phyloP scores from a whole-genome alignment of 2,888 invertebrate species.

The Hyppa rectilinea region DNA sequence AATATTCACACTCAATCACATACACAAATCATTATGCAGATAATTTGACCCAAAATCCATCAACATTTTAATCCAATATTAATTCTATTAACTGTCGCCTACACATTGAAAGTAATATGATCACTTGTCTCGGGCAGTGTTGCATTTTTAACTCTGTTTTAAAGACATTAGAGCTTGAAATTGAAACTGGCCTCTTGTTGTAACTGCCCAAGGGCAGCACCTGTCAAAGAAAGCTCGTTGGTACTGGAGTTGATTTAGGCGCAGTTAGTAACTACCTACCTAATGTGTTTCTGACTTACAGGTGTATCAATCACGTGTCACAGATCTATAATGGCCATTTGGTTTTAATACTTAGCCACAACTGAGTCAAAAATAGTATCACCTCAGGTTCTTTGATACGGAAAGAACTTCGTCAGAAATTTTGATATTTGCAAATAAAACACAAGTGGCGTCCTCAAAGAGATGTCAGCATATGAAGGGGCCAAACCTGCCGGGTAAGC shows the following conservation, averaged over 20 bases:
- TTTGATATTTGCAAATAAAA: too few species aligned
- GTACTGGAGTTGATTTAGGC: conserved; percentile 25
- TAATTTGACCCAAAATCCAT: conserved; percentile 29
- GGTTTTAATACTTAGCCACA: too few species aligned
- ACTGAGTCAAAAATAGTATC: too few species aligned
- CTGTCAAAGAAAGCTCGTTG: conserved; percentile 43
- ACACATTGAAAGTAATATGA: conserved; percentile 7
- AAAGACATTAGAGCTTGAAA: not conserved
- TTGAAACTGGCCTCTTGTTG: not conserved
- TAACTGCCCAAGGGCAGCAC: conserved; percentile 32
- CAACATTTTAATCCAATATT: conserved; percentile 29
- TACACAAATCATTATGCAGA: conserved; percentile 20
- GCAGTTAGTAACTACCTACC: too few species aligned
- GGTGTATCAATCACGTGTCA: not conserved
- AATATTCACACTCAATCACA: not conserved
- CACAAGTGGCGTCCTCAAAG: too few species aligned
- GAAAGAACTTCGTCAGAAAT: too few species aligned
- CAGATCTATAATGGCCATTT: not conserved
- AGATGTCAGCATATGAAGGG: too few species aligned
- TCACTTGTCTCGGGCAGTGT: not conserved
- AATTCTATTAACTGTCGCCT: conserved; percentile 30
- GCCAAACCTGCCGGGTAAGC: too few species aligned
- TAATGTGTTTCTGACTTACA: conserved; percentile 7
- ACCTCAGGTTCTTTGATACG: too few species aligned
- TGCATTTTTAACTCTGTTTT: conserved; percentile 22